Percentiles rank a stretch among this genome's conserved stretches.
These are phyloP conservation scores for Polyommatus iphigenia DNA, from an alignment of 2,888 invertebrate genomes.

Conservation along the genomic window DNA sequence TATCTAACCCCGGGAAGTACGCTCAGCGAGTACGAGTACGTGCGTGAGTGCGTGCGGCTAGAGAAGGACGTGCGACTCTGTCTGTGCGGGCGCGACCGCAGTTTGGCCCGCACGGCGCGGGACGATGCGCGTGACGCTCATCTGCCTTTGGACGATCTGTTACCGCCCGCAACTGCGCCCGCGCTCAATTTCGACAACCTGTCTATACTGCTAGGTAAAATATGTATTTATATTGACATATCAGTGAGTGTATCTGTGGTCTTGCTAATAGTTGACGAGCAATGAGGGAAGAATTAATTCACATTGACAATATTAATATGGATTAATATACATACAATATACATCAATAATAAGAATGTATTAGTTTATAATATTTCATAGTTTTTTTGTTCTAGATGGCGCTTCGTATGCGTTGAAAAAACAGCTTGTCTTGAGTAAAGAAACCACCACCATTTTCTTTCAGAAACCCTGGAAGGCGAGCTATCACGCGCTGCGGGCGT, in stretches of 20 bases:
- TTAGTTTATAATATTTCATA: no score
- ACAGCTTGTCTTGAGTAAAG: background rate
- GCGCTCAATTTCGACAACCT: conserved; percentile 90
- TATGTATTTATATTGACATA: background rate
- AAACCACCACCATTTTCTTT: conserved; percentile 15
- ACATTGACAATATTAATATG: no score
- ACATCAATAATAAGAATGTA: no score
- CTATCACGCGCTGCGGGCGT: conserved; percentile 87
- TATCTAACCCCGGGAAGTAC: conserved; percentile 91
- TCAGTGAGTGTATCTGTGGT: no score
- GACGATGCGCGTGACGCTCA: conserved; percentile 90
- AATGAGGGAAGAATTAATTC: no score
- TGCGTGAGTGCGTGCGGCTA: conserved; percentile 95
- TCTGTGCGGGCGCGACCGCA: conserved; percentile 82
- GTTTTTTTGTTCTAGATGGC: no score
- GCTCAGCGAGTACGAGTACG: conserved; percentile 94
- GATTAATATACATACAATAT: no score
- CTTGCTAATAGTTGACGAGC: no score
- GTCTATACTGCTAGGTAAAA: conserved; percentile 89
- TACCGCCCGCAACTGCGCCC: conserved; percentile 87
- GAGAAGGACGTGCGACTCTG: conserved; percentile 91
- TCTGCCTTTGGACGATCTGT: conserved; percentile 87
- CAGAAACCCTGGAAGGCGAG: conserved; percentile 91
- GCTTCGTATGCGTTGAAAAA: no score
- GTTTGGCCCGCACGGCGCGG: conserved; percentile 87